A percentile compares a stretch with the other conserved stretches of the same genome.
These are phyloP conservation scores for Pocillopora verrucosa DNA, from an alignment of 64 coral and sea anemone species.

Conservation along the genomic window DNA sequence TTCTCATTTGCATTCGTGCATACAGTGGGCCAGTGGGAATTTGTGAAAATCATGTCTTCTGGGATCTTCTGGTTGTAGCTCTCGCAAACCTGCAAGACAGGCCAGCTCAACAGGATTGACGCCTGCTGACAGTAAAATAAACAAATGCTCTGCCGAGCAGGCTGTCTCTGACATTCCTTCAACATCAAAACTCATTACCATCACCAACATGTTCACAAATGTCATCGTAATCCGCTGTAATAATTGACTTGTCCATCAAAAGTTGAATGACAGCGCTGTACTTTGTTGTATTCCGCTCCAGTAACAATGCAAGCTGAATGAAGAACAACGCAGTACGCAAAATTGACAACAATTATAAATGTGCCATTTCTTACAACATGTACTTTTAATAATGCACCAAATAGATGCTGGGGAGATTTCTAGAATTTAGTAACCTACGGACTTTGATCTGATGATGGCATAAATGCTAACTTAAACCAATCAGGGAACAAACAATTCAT, in stretches of 20 bases:
- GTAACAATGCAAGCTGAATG: slow-evolving; percentile 49
- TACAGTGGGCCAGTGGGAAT: too few species aligned
- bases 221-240: slow-evolving; percentile 79
- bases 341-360: not conserved
- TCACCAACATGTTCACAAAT: slow-evolving; percentile 84
- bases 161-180: not conserved
- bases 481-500: too few species aligned
- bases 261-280: slow-evolving; percentile 81
- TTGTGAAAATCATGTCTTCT: too few species aligned
- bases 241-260: slow-evolving; percentile 67
- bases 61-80: too few species aligned
- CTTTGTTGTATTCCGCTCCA: slow-evolving; percentile 74
- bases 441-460: too few species aligned
- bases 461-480: too few species aligned
- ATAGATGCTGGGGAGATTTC: too few species aligned
- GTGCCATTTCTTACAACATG: not conserved
- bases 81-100: too few species aligned
- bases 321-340: not conserved
- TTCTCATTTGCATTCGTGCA: too few species aligned
- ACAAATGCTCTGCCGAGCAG: not conserved
- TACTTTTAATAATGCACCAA: not conserved
- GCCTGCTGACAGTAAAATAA: not conserved
- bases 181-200: slow-evolving; percentile 29
- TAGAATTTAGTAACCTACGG: too few species aligned
- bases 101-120: not conserved